Evolutionary conservation across 2,888 invertebrate genomes (phyloP).

Genomic region (Papilio gigon): DNA sequence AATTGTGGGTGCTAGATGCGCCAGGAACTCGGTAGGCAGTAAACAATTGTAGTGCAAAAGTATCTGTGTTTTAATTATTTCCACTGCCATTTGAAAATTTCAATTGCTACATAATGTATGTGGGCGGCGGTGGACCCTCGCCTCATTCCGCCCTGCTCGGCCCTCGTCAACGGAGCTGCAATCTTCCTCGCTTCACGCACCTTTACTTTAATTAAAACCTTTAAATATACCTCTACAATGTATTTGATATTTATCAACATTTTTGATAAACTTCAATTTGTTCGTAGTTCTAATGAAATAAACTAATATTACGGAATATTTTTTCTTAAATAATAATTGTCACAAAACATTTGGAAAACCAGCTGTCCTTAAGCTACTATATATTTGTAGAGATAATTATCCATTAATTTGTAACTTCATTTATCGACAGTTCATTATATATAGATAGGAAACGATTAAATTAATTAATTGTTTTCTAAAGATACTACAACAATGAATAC

Average conservation of each 20-base stretch:
- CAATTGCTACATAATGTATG: background rate
- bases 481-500: background rate
- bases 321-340: no score
- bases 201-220: slow-evolving; percentile 9
- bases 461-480: background rate
- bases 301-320: no score
- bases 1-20: no score
- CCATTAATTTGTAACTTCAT: background rate
- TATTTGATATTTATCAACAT: background rate
- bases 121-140: slow-evolving; percentile 3
- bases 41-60: no score
- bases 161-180: background rate
- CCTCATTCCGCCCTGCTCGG: slow-evolving; percentile 4
- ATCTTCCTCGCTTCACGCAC: background rate
- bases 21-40: no score
- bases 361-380: no score
- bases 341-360: no score
- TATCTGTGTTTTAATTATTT: background rate
- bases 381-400: no score
- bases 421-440: background rate
- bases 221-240: background rate
- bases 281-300: no score
- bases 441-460: background rate
- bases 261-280: no score
- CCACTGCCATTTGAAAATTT: background rate